Percentiles rank a stretch among this genome's conserved stretches.
Evolutionary conservation across 2,888 invertebrate genomes (phyloP).

Genomic region (Eupithecia insigniata): DNA sequence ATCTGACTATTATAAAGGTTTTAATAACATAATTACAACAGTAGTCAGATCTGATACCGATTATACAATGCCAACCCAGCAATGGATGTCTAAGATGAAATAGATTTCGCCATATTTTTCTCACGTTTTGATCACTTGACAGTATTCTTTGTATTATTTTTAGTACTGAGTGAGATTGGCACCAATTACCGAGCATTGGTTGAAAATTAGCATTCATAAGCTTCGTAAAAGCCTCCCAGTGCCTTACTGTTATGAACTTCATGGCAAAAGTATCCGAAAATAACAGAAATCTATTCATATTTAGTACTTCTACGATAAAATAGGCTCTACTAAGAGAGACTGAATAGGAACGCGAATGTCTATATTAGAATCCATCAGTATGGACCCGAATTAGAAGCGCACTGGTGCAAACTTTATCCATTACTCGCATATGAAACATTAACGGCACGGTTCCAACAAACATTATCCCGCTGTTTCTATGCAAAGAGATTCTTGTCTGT

Average conservation of each 20-base stretch:
- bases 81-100: too few species aligned
- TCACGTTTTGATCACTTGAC: too few species aligned
- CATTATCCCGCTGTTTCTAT: conserved; percentile 37
- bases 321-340: conserved; percentile 55
- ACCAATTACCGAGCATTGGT: not conserved
- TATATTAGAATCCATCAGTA: conserved; percentile 49
- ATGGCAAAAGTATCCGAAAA: too few species aligned
- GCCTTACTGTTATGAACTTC: not conserved
- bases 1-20: too few species aligned
- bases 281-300: not conserved
- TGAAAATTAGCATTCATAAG: not conserved
- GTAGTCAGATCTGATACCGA: too few species aligned
- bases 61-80: too few species aligned
- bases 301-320: not conserved
- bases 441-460: conserved; percentile 32
- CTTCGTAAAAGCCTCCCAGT: not conserved
- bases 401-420: conserved; percentile 30
- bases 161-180: not conserved
- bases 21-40: too few species aligned
- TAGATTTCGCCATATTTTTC: too few species aligned
- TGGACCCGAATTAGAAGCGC: conserved; percentile 57
- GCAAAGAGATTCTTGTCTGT: conserved; percentile 45
- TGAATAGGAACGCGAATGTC: conserved; percentile 39
- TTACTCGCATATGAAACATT: conserved; percentile 32
- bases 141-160: too few species aligned